Evolutionary conservation across 2,797 vertebrate genomes (phyloP).

Genomic region (Acrocephalus scirpaceus): DNA sequence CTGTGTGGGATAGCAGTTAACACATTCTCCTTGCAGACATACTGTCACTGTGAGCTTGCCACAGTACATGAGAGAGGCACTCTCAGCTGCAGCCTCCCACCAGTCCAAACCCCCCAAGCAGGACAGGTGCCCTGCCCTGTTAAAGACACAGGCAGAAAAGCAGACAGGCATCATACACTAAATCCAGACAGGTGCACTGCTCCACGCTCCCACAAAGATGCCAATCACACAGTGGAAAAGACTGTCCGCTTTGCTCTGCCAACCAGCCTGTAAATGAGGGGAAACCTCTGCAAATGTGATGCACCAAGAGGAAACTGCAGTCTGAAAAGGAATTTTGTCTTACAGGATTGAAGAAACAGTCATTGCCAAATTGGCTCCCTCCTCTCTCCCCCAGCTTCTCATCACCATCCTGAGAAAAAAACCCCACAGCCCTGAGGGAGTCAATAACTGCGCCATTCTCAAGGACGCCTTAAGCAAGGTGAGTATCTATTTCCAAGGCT

Average conservation of each 20-base stretch:
- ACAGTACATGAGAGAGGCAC: neutral
- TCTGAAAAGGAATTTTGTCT: conserved; percentile 26
- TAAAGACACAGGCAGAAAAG: neutral
- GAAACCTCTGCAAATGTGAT: conserved; percentile 2
- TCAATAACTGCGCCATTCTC: neutral
- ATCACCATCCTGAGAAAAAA: neutral
- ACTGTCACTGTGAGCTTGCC: neutral
- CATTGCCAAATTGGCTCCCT: neutral
- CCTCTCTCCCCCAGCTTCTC: neutral
- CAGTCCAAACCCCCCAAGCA: neutral
- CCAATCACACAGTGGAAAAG: neutral
- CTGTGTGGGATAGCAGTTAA: neutral
- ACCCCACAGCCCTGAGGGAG: neutral
- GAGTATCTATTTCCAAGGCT: neutral
- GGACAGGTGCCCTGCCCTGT: neutral
- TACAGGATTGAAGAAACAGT: neutral
- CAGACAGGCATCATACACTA: accelerated
- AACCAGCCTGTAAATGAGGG: neutral
- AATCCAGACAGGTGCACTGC: neutral
- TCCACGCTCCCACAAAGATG: neutral
- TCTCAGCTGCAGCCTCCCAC: neutral
- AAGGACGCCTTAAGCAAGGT: conserved; percentile 38
- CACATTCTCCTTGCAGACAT: neutral
- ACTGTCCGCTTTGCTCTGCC: neutral
- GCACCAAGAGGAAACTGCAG: neutral